These are phyloP conservation scores for Cephonodes hylas DNA, from an alignment of 2,888 invertebrate species.

Conservation along the genomic window DNA sequence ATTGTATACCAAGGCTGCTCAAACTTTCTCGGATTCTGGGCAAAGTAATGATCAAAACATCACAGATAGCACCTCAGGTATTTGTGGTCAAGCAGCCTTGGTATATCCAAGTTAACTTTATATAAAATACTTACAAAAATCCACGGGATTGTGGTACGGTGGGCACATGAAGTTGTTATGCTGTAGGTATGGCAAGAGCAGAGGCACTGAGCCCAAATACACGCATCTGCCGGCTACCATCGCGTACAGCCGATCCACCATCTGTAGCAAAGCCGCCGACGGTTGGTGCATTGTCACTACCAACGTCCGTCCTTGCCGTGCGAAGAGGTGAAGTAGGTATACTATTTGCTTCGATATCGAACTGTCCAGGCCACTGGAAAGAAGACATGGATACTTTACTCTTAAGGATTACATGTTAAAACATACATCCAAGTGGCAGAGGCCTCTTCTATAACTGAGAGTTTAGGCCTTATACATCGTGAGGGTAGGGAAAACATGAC, in stretches of 20 bases:
- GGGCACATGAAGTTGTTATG: conserved; percentile 89
- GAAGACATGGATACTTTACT: conserved; percentile 17
- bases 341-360: conserved; percentile 91
- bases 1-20: too few species aligned
- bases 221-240: conserved; percentile 90
- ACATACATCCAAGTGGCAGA: too few species aligned
- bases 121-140: conserved; percentile 86
- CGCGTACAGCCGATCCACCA: conserved; percentile 94
- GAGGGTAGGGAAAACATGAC: too few species aligned
- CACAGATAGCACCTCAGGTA: too few species aligned
- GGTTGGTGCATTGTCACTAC: conserved; percentile 96
- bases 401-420: too few species aligned
- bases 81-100: too few species aligned
- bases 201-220: conserved; percentile 88
- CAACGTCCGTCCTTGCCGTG: conserved; percentile 91
- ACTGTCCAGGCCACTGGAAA: conserved; percentile 69
- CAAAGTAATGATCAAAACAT: too few species aligned
- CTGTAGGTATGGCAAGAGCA: conserved; percentile 88
- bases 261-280: conserved; percentile 90
- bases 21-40: too few species aligned
- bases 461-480: too few species aligned
- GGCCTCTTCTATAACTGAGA: too few species aligned
- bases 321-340: conserved; percentile 88
- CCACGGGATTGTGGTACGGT: conserved; percentile 94
- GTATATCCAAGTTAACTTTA: too few species aligned